Base-by-base conservation (phyloP, 2,113 vertebrate species). In the Tringa solitaria region DNA sequence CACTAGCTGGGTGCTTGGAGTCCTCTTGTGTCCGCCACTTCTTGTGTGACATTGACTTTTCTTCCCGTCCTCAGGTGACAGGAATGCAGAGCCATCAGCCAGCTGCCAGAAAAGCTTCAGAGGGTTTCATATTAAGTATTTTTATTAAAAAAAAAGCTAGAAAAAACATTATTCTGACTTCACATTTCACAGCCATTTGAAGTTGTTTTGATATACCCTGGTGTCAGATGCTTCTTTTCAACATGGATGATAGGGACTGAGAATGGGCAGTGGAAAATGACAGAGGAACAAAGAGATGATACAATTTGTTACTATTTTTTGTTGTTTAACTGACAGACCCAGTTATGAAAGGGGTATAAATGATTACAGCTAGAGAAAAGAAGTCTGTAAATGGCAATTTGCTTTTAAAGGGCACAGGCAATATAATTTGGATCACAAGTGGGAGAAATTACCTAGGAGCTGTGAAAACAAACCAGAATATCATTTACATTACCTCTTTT, bases 401-500 rank as follows among this genome's bases (percentile, higher is more conserved):
- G 35, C 35, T 88, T 90, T 94, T 88, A 95, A 93, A 90, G 56
- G 83, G 56, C 68, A 78, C 43, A 78, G 95, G 75, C 35, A 87
- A 89, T 87, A 15, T 68, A 67, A 94, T 87, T 94, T 69, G 83
- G 75, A 84, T 78, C 50, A 46, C 80, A 75, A 95, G 43, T 46
- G 45, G 87, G 51, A 93, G 90, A 96, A 87, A 86, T 94, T 78
- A 75, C 64, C 88, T 82, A 57, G 22, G 35, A 92, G 43, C 50
- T 95, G 54, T 67, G 89, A 84, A 95, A 74, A 59, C 67, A 95
- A 92, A 90, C 14, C 39, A n/a, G 32, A 92, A 64, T 93, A 93
- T 68, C n/a, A 72, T 93, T 94, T 94, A 67, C 43, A 68, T 94
- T 89, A 14, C 24, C 10, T 46, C 39, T 56, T 74, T 89, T 90